Evolutionary conservation across 2,888 invertebrate genomes (phyloP).

Genomic region (Chrysina gloriosa): DNA sequence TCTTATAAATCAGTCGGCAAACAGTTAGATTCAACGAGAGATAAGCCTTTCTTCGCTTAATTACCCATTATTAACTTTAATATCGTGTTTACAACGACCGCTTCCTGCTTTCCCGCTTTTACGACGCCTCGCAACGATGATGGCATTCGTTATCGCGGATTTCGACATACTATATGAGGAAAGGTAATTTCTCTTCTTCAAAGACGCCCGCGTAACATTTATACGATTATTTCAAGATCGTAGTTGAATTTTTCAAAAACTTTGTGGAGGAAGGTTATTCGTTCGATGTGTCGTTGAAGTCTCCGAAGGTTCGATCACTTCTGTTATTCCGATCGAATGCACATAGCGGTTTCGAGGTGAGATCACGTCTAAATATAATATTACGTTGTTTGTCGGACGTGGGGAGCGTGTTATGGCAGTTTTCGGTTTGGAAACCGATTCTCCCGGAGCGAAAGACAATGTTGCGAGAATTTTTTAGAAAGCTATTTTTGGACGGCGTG

Average conservation of each 20-base stretch:
- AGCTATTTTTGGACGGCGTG: neutral
- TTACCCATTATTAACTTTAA: neutral
- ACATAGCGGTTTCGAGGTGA: conserved; percentile 18
- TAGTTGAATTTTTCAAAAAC: too few species aligned
- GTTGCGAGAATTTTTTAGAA: neutral
- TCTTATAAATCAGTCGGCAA: too few species aligned
- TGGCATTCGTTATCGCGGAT: too few species aligned
- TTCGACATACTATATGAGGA: too few species aligned
- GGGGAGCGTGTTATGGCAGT: neutral
- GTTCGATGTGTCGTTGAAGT: conserved; percentile 10
- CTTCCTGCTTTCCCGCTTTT: conserved; percentile 13
- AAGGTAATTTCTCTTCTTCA: too few species aligned
- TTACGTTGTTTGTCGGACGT: neutral
- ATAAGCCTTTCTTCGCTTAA: neutral
- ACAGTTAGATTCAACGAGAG: too few species aligned
- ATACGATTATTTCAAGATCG: too few species aligned
- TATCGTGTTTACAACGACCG: neutral
- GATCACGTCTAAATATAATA: conserved; percentile 11
- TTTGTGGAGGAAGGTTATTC: conserved; percentile 16
- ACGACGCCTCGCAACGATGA: too few species aligned
- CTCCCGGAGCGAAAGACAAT: neutral
- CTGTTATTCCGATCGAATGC: neutral
- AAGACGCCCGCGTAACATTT: too few species aligned
- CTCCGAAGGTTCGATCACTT: conserved; percentile 7
- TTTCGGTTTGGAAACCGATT: neutral